phyloP scores from a whole-genome alignment of 2,113 vertebrate genomes.

The Varanus salvator region DNA sequence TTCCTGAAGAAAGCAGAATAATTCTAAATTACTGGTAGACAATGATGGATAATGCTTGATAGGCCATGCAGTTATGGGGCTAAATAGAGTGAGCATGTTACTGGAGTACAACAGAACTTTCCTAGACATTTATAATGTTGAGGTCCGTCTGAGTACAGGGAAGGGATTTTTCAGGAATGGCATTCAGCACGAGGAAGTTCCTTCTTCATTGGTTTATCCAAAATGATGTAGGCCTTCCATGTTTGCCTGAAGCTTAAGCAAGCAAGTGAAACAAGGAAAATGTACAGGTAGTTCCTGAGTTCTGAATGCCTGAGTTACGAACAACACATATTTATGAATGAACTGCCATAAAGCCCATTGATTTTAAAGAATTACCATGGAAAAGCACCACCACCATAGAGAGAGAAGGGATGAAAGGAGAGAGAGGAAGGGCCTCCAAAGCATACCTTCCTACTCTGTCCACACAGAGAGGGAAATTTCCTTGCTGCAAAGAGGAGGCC shows the following conservation, averaged over 20 bases:
- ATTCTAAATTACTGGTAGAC: not conserved
- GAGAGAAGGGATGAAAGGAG: no score
- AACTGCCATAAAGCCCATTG: no score
- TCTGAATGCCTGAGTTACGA: no score
- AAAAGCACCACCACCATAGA: no score
- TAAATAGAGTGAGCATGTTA: not conserved
- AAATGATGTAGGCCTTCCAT: not conserved
- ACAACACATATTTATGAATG: no score
- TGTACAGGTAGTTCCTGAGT: no score
- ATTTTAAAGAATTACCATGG: no score
- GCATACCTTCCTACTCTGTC: no score
- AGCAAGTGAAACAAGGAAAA: no score
- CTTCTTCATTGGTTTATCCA: not conserved
- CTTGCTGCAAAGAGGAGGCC: no score
- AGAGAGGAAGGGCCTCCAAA: no score
- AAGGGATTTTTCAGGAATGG: not conserved
- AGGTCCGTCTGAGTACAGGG: not conserved
- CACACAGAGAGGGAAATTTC: no score
- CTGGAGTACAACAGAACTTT: not conserved
- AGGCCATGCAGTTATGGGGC: not conserved
- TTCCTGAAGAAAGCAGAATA: not conserved
- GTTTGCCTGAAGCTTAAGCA: not conserved
- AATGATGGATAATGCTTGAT: not conserved
- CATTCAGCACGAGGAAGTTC: not conserved
- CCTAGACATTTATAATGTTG: not conserved